These are phyloP conservation scores for Emesis russula DNA, from an alignment of 2,888 invertebrate genomes.

Conservation along the genomic window DNA sequence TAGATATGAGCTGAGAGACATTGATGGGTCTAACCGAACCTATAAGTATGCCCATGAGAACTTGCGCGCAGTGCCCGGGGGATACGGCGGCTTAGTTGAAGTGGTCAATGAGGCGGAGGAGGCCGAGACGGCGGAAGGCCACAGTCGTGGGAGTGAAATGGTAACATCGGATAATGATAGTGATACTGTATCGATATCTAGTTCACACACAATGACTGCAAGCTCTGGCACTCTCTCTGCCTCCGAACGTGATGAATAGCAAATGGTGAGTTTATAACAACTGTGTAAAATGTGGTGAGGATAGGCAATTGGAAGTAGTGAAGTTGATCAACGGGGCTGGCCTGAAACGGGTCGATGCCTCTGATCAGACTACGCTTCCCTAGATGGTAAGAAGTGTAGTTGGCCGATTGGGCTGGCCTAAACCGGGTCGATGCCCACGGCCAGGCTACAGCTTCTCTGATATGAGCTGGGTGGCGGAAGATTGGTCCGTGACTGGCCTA, in stretches of 20 bases:
- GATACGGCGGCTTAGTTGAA: not conserved
- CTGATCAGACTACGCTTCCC: not conserved
- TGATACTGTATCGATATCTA: conserved; percentile 5
- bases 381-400: not conserved
- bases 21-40: conserved; percentile 51
- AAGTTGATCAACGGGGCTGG: not conserved
- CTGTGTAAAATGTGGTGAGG: not conserved
- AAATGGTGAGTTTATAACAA: not conserved
- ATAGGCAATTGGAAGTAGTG: not conserved
- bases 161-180: conserved; percentile 20
- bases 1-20: conserved; percentile 51
- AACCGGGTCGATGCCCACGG: conserved; percentile 26
- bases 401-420: not conserved
- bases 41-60: conserved; percentile 74
- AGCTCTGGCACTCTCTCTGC: conserved; percentile 27
- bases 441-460: conserved; percentile 8
- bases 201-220: conserved; percentile 17
- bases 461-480: not conserved
- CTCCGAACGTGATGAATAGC: conserved; percentile 11
- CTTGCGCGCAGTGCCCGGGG: conserved; percentile 59
- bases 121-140: not conserved
- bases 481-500: conserved; percentile 29
- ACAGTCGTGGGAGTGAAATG: not conserved
- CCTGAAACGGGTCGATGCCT: not conserved
- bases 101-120: not conserved